Base-by-base conservation (phyloP, 2,113 vertebrate species). In the Planiliza haematocheilus region DNA sequence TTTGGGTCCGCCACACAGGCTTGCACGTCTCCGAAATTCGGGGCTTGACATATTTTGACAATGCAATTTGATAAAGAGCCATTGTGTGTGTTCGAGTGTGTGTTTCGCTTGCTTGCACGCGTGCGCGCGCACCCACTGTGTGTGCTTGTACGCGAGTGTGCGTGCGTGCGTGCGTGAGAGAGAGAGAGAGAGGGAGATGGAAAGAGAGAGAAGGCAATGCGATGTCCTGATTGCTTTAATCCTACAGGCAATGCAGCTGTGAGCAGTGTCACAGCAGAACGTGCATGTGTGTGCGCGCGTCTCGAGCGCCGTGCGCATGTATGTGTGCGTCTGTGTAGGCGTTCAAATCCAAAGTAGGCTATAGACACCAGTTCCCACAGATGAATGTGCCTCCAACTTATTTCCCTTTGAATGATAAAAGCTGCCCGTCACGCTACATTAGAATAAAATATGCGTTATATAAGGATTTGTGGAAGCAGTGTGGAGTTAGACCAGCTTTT, bases 211-310 rank as follows among this genome's bases (percentile, higher is more conserved):
- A 88, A 89, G 84, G 88, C 89, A 92, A 84, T 86, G 91, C 88
- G 93, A 93, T 95, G 93, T 94, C 89, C 92, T 92, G 93, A 92
- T 93, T 94, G 92, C 94, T 93, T 93, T 95, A 96, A 96, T 95
- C 96, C 96, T 95, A 95, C 94, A 96, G 95, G 96, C 96, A 97
- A 95, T 97, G 97, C 96, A 98, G 97, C 94, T 97, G 96, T 97
- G 95, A 94, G 96, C 96, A 94, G 95, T 95, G 94, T 96, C 95
- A 95, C 94, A 94, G 93, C 94, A 94, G 82, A 68, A 18, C 75
- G 77, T 57, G 75, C 67, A 48, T 46, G 79, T 55, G 79, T 58
- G 60, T 16, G 60, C 14, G 79, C 3, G 66, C 17, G 64, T 57
- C 60, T 70, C 30, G n/a, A 78, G 62, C 20, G 49, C 82, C 69